These are phyloP conservation scores for Halcyon badia DNA, from an alignment of 2,797 vertebrate species.

Conservation along the genomic window DNA sequence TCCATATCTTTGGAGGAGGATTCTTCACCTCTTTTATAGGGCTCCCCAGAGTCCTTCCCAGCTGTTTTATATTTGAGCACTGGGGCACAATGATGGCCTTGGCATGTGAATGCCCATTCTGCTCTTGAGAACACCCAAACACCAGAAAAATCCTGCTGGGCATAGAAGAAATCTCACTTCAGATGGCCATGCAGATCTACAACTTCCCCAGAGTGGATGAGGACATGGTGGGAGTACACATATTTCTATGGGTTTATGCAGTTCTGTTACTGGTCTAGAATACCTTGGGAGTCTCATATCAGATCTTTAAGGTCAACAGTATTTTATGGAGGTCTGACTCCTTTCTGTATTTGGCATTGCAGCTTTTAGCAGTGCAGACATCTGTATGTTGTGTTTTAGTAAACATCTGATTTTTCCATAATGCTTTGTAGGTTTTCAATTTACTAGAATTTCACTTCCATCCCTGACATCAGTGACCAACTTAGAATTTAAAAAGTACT, in stretches of 20 bases:
- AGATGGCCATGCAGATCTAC: neutral
- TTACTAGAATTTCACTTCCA: neutral
- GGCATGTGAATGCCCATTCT: neutral
- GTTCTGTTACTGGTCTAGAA: neutral
- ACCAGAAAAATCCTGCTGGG: neutral
- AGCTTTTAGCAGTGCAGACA: neutral
- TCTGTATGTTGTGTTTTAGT: neutral
- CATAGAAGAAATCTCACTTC: neutral
- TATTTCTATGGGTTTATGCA: neutral
- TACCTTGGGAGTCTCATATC: neutral
- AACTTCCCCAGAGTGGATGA: neutral
- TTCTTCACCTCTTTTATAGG: neutral
- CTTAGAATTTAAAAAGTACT: neutral
- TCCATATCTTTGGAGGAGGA: constrained; percentile 6
- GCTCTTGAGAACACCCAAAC: neutral
- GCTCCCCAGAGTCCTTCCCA: neutral
- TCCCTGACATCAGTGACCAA: neutral
- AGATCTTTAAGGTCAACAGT: neutral
- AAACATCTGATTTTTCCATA: neutral
- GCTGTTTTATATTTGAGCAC: neutral
- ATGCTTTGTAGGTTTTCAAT: neutral
- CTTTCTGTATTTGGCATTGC: neutral
- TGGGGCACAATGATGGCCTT: neutral
- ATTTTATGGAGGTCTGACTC: neutral
- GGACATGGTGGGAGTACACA: rapidly evolving